Conservation (phyloP, 1,140 invertebrate species). For the Bicyclus anynana region DNA sequence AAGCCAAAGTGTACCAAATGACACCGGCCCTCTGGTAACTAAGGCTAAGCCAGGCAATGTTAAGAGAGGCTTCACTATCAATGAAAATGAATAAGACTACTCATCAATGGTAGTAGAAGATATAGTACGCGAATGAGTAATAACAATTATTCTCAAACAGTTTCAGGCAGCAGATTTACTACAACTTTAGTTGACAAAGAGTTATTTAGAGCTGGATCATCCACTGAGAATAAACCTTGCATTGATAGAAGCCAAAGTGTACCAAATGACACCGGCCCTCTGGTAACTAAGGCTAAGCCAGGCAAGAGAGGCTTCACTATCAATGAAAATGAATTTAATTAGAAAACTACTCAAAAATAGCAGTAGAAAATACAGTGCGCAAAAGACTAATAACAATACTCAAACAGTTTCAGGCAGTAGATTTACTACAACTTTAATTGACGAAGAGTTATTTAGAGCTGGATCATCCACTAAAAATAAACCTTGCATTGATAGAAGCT, state of each 20-base stretch:
- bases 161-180: conserved; percentile 54
- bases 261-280: conserved; percentile 19
- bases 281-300: conserved; percentile 51
- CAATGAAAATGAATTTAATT: conserved; percentile 27
- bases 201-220: conserved; percentile 32
- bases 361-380: conserved; percentile 41
- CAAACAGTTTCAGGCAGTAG: conserved; percentile 47
- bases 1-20: conserved; percentile 4
- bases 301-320: conserved; percentile 52
- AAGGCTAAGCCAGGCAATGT: conserved; percentile 49
- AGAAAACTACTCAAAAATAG: not conserved
- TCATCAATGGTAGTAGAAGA: too few species aligned
- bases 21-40: conserved; percentile 34
- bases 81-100: conserved; percentile 26
- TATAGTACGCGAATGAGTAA: conserved; percentile 57
- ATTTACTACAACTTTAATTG: conserved; percentile 61
- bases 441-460: conserved; percentile 42
- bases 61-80: conserved; percentile 54
- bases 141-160: conserved; percentile 30
- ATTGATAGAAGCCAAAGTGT: conserved; percentile 19
- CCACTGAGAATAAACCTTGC: conserved; percentile 39
- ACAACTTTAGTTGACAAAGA: conserved; percentile 61
- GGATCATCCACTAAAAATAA: conserved; percentile 40
- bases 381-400: conserved; percentile 41
- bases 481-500: conserved; percentile 25